A percentile compares a stretch with the other conserved stretches of the same genome.
Evolutionary conservation across 2,113 vertebrate genomes (phyloP).

Genomic region (Microtus pennsylvanicus): DNA sequence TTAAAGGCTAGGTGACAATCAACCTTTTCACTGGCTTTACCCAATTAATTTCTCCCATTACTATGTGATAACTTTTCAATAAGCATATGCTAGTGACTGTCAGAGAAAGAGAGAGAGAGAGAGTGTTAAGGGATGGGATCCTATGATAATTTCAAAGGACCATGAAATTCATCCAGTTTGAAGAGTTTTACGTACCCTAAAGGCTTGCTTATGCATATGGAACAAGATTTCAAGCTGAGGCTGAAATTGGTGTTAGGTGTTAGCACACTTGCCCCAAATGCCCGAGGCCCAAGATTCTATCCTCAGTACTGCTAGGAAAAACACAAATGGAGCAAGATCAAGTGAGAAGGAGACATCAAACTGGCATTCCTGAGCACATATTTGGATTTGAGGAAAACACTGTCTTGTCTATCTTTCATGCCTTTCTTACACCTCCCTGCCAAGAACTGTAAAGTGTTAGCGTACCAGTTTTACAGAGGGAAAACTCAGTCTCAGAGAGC

Average conservation of each 20-base stretch:
- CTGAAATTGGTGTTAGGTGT: not conserved
- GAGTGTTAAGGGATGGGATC: not conserved
- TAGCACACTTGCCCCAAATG: not conserved
- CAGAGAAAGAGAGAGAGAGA: too few relatives aligned
- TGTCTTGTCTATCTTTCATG: not conserved
- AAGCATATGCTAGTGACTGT: not conserved
- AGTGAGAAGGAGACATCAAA: not conserved
- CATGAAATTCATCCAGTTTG: too few relatives aligned
- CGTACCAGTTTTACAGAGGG: not conserved
- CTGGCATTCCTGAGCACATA: not conserved
- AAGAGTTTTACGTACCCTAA: not conserved
- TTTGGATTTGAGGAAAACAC: not conserved
- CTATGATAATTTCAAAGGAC: constrained; percentile 12
- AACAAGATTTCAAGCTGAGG: not conserved
- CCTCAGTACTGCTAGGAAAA: not conserved
- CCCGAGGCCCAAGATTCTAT: too few relatives aligned
- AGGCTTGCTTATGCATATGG: not conserved
- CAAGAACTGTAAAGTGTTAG: not conserved
- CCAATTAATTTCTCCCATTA: constrained; percentile 14
- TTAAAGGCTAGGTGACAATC: not conserved
- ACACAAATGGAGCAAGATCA: not conserved
- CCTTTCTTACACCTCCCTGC: not conserved
- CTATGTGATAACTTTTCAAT: constrained; percentile 1
- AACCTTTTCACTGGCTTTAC: not conserved
- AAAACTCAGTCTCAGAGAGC: not conserved